Conservation (phyloP, 2,113 vertebrate genomes). For the Seriola aureovittata region DNA sequence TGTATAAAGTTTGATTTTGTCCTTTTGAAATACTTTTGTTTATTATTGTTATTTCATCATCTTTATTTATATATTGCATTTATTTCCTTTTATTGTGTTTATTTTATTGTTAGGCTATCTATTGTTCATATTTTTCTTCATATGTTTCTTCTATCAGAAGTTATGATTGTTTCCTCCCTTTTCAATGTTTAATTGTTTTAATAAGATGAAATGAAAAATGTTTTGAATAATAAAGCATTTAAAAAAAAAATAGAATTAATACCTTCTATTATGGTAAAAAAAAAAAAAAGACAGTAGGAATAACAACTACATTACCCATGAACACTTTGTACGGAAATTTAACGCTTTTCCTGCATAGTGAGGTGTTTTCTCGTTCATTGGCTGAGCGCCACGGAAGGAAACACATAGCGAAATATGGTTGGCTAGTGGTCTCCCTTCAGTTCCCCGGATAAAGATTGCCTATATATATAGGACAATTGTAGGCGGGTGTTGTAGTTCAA, state of each 20-base stretch:
- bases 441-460: slow-evolving; percentile 58
- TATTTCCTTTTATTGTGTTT: too few species aligned
- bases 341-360: slow-evolving; percentile 38
- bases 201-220: too few species aligned
- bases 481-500: slow-evolving; percentile 60
- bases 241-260: neutral
- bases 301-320: slow-evolving; percentile 67
- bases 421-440: neutral
- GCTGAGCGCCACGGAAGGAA: slow-evolving; percentile 21
- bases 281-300: neutral
- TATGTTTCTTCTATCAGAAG: too few species aligned
- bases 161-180: too few species aligned
- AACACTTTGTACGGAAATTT: neutral
- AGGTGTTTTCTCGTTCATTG: slow-evolving; percentile 39
- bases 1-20: too few species aligned
- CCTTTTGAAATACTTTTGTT: too few species aligned
- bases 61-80: too few species aligned
- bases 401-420: slow-evolving; percentile 25
- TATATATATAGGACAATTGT: slow-evolving; percentile 24
- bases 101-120: too few species aligned
- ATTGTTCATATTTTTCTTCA: too few species aligned
- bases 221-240: too few species aligned
- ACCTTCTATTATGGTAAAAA: neutral
- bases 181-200: too few species aligned
- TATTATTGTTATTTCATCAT: too few species aligned